Percentiles rank a stretch among this genome's conserved stretches.
Conservation (phyloP, 2,113 vertebrate genomes). For the Sturnus vulgaris region DNA sequence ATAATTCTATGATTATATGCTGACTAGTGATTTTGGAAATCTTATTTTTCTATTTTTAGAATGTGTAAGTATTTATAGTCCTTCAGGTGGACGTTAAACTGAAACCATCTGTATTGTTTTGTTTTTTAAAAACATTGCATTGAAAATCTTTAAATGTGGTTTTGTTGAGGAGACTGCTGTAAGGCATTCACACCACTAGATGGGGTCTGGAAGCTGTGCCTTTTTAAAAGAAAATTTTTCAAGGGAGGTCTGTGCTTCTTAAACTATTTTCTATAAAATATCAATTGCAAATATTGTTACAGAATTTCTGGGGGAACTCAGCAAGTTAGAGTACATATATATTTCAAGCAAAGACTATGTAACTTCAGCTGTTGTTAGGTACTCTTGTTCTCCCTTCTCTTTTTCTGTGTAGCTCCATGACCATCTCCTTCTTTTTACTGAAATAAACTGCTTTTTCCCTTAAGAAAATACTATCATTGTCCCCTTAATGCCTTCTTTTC, state of each 20-base stretch:
- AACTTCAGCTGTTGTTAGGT: background rate
- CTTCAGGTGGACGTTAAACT: background rate
- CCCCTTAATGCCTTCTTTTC: background rate
- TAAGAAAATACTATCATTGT: background rate
- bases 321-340: background rate
- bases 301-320: background rate
- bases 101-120: background rate
- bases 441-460: background rate
- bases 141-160: background rate
- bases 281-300: background rate
- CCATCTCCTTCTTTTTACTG: background rate
- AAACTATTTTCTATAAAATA: background rate
- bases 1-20: background rate
- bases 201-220: conserved; percentile 7
- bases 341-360: background rate
- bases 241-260: background rate
- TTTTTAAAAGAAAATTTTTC: background rate
- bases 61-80: background rate
- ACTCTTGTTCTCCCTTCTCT: background rate
- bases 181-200: conserved; percentile 7
- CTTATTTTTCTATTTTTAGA: background rate
- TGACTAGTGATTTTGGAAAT: background rate
- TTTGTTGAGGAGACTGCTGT: background rate
- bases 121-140: background rate
- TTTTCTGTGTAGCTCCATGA: fast-evolving